These are phyloP conservation scores for Protophormia terraenovae DNA, from an alignment of 2,888 invertebrate species.

Conservation along the genomic window DNA sequence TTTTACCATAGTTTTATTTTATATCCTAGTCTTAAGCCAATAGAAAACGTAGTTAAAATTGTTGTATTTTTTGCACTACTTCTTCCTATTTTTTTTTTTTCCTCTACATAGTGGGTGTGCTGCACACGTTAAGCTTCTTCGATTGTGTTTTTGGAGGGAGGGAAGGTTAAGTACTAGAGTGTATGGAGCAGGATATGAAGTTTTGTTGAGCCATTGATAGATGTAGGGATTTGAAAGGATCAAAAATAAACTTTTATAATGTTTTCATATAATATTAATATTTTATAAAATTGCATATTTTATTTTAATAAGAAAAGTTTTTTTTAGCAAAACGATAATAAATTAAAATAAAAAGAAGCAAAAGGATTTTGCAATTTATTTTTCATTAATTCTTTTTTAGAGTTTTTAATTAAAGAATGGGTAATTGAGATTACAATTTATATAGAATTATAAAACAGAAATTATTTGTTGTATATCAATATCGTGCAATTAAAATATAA, in stretches of 20 bases:
- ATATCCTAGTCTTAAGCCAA: constrained; percentile 64
- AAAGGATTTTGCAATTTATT: background rate
- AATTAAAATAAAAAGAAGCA: background rate
- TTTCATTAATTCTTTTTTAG: background rate
- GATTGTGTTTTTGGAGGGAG: background rate
- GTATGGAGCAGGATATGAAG: constrained; percentile 8
- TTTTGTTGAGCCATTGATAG: constrained; percentile 60
- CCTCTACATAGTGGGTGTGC: background rate
- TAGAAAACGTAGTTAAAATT: constrained; percentile 61
- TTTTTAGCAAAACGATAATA: constrained; percentile 23
- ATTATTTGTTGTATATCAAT: too few species aligned
- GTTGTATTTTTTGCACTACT: constrained; percentile 33
- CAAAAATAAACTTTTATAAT: constrained; percentile 56
- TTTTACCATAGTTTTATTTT: constrained; percentile 28
- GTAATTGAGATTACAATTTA: too few species aligned
- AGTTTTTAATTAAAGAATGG: background rate
- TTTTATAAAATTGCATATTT: constrained; percentile 48
- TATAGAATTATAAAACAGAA: too few species aligned
- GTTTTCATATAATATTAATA: constrained; percentile 39
- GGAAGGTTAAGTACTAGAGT: background rate
- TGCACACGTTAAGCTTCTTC: constrained; percentile 14
- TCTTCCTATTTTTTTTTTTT: background rate
- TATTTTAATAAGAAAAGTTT: constrained; percentile 65
- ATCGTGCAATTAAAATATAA: too few species aligned
- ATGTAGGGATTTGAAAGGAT: constrained; percentile 62